phyloP scores from a whole-genome alignment of 2,888 invertebrate species.

The Himalopsyche anomala region DNA sequence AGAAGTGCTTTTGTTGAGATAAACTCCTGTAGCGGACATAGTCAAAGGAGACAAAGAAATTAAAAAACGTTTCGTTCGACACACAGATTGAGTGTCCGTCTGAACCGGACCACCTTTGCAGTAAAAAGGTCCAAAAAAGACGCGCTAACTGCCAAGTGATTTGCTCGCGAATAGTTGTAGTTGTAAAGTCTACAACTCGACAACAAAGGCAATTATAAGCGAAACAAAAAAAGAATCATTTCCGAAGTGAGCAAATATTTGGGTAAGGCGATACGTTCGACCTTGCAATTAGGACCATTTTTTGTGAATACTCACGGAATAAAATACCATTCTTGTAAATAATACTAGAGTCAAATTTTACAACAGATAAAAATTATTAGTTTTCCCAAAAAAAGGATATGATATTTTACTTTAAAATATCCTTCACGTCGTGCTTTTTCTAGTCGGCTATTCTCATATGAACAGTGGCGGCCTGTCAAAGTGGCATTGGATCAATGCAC shows the following conservation, averaged over 20 bases:
- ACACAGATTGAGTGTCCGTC: not conserved
- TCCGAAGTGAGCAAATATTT: constrained; percentile 51
- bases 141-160: constrained; percentile 45
- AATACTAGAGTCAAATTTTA: too few species aligned
- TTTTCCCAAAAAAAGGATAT: too few species aligned
- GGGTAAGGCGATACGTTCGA: constrained; percentile 48
- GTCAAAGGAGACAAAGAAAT: not conserved
- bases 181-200: constrained; percentile 35
- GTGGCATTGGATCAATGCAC: too few species aligned
- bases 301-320: not conserved
- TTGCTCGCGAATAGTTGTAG: constrained; percentile 14
- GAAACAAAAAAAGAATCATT: constrained; percentile 50
- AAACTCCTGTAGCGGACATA: too few species aligned
- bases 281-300: constrained; percentile 50
- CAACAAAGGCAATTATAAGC: constrained; percentile 53
- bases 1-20: too few species aligned
- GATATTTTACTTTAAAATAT: too few species aligned
- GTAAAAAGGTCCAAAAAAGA: constrained; percentile 52
- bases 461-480: too few species aligned
- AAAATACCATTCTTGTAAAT: too few species aligned
- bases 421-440: too few species aligned
- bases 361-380: too few species aligned
- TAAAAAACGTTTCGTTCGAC: not conserved
- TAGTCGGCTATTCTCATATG: too few species aligned
- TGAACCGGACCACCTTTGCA: constrained; percentile 46